These are phyloP conservation scores for Physocephala rufipes DNA, from an alignment of 2,888 invertebrate species.

Conservation along the genomic window DNA sequence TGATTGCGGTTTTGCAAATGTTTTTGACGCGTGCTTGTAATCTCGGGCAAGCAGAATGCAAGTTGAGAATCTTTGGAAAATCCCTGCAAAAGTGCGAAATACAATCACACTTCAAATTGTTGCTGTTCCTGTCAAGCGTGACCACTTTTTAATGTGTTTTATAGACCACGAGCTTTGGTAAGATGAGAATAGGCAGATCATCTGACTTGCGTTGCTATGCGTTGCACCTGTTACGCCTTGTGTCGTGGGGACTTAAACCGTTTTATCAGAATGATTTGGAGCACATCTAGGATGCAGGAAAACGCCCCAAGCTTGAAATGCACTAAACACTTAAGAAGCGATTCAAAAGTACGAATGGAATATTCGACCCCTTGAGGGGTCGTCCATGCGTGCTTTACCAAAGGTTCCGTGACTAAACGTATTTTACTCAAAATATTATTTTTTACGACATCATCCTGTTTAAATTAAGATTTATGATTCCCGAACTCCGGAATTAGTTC, in stretches of 20 bases:
- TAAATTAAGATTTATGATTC: not conserved
- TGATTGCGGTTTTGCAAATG: conserved; percentile 9
- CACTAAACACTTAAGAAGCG: no score
- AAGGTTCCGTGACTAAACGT: not conserved
- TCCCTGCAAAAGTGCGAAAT: not conserved
- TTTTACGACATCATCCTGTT: not conserved
- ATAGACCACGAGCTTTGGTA: no score
- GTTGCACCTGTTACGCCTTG: no score
- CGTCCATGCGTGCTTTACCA: no score
- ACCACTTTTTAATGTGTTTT: not conserved
- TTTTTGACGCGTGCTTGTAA: conserved; percentile 42
- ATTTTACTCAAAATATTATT: not conserved
- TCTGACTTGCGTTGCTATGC: no score
- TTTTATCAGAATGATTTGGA: no score
- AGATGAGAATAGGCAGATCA: no score
- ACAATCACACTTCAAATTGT: not conserved
- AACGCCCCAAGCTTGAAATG: no score
- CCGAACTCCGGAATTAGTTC: not conserved
- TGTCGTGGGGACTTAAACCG: no score
- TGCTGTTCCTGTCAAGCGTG: conserved; percentile 1
- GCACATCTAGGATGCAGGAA: no score
- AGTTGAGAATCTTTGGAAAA: conserved; percentile 6
- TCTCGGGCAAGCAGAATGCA: conserved; percentile 26
- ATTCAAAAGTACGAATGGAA: no score
- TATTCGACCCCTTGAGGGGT: no score